phyloP scores from a whole-genome alignment of 2,797 vertebrate genomes.

The Paedocypris micromegethes region DNA sequence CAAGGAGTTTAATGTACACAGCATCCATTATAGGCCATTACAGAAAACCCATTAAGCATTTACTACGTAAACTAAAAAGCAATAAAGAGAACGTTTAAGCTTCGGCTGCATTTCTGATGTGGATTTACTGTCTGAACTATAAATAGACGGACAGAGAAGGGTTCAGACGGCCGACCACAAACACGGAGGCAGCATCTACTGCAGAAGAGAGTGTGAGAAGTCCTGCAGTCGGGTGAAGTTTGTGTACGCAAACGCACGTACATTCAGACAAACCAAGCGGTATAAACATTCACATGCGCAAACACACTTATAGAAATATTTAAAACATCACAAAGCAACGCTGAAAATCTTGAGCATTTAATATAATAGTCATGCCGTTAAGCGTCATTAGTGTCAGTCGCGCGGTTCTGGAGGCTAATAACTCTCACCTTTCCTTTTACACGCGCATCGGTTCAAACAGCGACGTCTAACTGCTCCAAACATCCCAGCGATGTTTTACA shows the following conservation, averaged over 20 bases:
- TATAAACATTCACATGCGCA: too few relatives aligned
- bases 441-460: too few relatives aligned
- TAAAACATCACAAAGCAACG: too few relatives aligned
- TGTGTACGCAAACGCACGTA: too few relatives aligned
- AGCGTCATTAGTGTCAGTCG: too few relatives aligned
- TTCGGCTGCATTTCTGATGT: conserved; percentile 29
- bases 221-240: too few relatives aligned
- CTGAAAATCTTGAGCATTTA: too few relatives aligned
- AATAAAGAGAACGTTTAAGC: conserved; percentile 36
- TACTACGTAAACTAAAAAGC: conserved; percentile 6
- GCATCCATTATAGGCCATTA: conserved; percentile 28
- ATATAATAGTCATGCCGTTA: too few relatives aligned
- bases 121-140: conserved; percentile 42
- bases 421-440: too few relatives aligned
- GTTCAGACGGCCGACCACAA: conserved; percentile 17
- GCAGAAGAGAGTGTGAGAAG: conserved; percentile 9
- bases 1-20: conserved; percentile 20
- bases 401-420: too few relatives aligned
- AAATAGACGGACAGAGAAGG: conserved; percentile 34
- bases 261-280: too few relatives aligned
- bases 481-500: background rate
- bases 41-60: conserved; percentile 28
- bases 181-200: conserved; percentile 30
- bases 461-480: background rate
- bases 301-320: too few relatives aligned